phyloP scores from a whole-genome alignment of 2,797 vertebrate species.

The Varecia variegata region DNA sequence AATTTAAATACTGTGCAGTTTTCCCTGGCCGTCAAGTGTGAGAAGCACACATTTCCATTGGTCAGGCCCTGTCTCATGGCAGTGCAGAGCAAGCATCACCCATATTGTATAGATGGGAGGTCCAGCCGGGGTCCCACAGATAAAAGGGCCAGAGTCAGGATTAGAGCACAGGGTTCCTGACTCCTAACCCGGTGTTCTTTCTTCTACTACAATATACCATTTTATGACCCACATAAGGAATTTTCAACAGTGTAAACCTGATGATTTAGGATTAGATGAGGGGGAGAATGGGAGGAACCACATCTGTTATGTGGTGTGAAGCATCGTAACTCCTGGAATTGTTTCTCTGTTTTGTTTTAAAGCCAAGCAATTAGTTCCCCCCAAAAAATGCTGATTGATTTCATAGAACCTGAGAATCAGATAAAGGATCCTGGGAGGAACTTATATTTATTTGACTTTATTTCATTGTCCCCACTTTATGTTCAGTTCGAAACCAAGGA shows the following conservation, averaged over 20 bases:
- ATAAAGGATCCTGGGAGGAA: neutral
- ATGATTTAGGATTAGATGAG: neutral
- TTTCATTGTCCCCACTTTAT: neutral
- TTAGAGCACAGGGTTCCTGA: neutral
- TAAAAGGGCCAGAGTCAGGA: neutral
- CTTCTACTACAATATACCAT: neutral
- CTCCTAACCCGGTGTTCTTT: neutral
- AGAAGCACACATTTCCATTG: neutral
- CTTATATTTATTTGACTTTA: neutral
- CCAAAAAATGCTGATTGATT: neutral
- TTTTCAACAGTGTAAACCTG: neutral
- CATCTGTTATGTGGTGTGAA: rapidly evolving
- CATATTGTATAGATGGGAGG: neutral
- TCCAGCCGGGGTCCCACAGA: neutral
- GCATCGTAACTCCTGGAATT: neutral
- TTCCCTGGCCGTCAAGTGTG: neutral
- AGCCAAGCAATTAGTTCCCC: neutral
- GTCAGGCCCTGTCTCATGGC: neutral
- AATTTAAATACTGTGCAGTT: neutral
- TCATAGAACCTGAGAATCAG: neutral
- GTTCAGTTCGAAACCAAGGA: neutral
- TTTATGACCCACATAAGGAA: neutral
- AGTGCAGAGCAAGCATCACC: neutral
- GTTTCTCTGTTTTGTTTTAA: neutral
- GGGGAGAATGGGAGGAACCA: neutral